These are phyloP conservation scores for Danionella dracula DNA, from an alignment of 2,797 vertebrate species.

Conservation along the genomic window DNA sequence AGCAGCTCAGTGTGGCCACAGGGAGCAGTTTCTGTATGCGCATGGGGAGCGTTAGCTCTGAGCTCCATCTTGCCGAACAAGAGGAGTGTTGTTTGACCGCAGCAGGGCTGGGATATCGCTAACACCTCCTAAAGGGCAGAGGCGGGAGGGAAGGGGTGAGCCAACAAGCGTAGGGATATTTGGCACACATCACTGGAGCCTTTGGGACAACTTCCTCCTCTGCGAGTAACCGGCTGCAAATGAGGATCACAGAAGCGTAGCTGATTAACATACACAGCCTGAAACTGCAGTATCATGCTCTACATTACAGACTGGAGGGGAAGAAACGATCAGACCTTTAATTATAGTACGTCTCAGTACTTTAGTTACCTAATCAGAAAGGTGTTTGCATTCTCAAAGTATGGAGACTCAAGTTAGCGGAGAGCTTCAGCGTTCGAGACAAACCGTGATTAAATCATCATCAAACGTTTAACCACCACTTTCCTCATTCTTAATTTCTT, in stretches of 20 bases:
- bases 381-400: neutral
- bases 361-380: neutral
- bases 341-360: neutral
- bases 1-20: slow-evolving; percentile 9
- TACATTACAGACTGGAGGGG: neutral
- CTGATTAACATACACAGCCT: slow-evolving; percentile 30
- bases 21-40: slow-evolving; percentile 22
- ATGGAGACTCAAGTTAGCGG: too few species aligned
- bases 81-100: slow-evolving; percentile 21
- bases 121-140: slow-evolving; percentile 21
- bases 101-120: slow-evolving; percentile 29
- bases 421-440: too few species aligned
- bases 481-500: too few species aligned
- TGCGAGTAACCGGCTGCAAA: slow-evolving; percentile 24
- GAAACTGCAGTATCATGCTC: neutral
- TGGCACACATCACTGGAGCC: slow-evolving; percentile 32
- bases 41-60: slow-evolving; percentile 9
- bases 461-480: too few species aligned
- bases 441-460: too few species aligned
- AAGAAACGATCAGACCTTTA: neutral
- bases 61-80: slow-evolving; percentile 22
- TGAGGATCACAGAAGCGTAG: slow-evolving; percentile 28
- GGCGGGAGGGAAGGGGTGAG: slow-evolving; percentile 8
- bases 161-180: slow-evolving; percentile 22
- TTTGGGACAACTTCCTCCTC: slow-evolving; percentile 24